phyloP scores from a whole-genome alignment of 2,797 vertebrate genomes.

The Spinibarbus caldwelli region DNA sequence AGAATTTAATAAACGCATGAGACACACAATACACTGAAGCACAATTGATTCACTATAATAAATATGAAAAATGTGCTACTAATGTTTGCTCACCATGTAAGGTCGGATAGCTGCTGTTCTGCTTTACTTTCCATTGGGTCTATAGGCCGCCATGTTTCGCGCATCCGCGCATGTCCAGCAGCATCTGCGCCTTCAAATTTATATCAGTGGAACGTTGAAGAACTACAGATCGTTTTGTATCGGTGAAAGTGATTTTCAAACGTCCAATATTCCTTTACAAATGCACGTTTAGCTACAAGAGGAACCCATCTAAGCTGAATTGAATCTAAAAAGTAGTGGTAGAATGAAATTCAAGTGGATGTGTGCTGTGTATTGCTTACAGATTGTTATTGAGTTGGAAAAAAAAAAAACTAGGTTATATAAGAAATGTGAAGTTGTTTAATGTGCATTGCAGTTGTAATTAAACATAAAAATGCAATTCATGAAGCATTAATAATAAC shows the following conservation, averaged over 20 bases:
- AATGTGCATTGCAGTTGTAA: not conserved
- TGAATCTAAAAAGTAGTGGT: not conserved
- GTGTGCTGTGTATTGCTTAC: not conserved
- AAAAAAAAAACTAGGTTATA: not conserved
- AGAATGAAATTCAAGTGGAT: not conserved
- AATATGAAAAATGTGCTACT: constrained; percentile 36
- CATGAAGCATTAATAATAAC: too few relatives aligned
- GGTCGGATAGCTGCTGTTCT: constrained; percentile 61
- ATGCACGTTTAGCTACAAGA: not conserved
- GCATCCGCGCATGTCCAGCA: constrained; percentile 78
- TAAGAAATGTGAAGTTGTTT: not conserved
- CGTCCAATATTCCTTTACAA: not conserved
- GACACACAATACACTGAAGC: not conserved
- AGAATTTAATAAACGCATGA: not conserved
- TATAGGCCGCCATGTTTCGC: constrained; percentile 78
- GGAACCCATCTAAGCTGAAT: not conserved
- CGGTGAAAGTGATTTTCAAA: not conserved
- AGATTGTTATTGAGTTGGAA: not conserved
- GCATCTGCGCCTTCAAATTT: constrained; percentile 60
- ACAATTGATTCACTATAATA: not conserved
- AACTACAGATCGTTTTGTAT: not conserved
- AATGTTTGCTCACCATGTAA: constrained; percentile 66
- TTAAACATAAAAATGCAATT: not conserved
- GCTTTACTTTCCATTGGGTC: constrained; percentile 75
- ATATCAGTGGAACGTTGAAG: constrained; percentile 56